Evolutionary conservation across 2,888 invertebrate genomes (phyloP), one percentile per base, ranked within the genome.

Genomic region (Tinea trinotella): DNA sequence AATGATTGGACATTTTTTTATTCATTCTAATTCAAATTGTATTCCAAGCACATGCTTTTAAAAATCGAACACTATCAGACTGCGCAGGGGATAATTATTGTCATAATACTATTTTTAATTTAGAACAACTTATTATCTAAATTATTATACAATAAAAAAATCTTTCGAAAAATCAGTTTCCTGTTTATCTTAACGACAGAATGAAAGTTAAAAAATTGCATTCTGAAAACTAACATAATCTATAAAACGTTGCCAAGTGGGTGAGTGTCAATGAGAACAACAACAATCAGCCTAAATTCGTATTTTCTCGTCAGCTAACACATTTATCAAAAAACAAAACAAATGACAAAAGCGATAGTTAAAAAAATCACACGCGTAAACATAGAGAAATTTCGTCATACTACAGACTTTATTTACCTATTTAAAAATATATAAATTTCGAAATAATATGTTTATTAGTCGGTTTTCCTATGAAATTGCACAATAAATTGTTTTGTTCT

Each of bases 31-130:
- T 30, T 7, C n/a, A 2, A 30, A 4, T 7, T 4, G n/a, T n/a
- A n/a, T n/a, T n/a, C n/a, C n/a, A n/a, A n/a, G 68, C 24, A 52
- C 18, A 19, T 63, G 65, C 68, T 68, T 79, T 80, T 74, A 70
- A 77, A 82, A 80, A 85, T 84, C 84, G 84, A 84, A 83, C 79
- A 62, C 67, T 72, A 58, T 81, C 76, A 76, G 76, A 78, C 71
- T 64, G 68, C 69, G 71, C 70, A 70, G 74, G 73, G 73, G 67
- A 72, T 67, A 69, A n/a, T n/a, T n/a, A n/a, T n/a, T n/a, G n/a
- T n/a, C n/a, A n/a, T n/a, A n/a, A n/a, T n/a, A n/a, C n/a, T n/a
- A n/a, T n/a, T n/a, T n/a, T n/a, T n/a, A n/a, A n/a, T n/a, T n/a
- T n/a, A n/a, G n/a, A n/a, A n/a, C n/a, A n/a, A n/a, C n/a, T n/a